These are phyloP conservation scores for Penaeus vannamei DNA, from an alignment of 1,140 invertebrate species.

Conservation along the genomic window DNA sequence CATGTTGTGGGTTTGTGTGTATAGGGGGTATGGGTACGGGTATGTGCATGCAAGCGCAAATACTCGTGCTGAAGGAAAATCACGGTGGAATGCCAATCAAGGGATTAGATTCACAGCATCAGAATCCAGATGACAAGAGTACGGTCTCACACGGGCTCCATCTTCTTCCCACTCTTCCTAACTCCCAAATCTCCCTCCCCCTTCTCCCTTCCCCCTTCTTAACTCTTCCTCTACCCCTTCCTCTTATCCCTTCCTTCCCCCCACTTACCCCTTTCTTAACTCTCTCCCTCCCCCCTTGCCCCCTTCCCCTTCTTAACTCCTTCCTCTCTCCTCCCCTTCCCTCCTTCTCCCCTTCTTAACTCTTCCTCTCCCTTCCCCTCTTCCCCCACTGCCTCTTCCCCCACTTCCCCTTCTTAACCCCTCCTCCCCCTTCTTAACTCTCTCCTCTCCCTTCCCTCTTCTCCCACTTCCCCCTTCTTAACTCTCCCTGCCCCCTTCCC, in stretches of 20 bases:
- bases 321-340: not conserved
- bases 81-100: no score
- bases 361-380: not conserved
- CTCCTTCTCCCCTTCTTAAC: not conserved
- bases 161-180: no score
- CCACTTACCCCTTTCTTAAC: not conserved
- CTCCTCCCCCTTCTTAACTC: no score
- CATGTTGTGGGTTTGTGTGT: conserved; percentile 12
- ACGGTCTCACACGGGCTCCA: no score
- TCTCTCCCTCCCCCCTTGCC: not conserved
- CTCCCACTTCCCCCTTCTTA: not conserved
- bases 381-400: no score
- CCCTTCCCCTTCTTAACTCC: not conserved
- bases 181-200: no score
- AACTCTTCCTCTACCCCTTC: no score
- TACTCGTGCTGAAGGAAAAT: not conserved
- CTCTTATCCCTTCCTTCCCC: not conserved
- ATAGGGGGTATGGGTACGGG: not conserved
- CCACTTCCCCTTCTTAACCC: not conserved
- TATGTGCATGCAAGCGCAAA: not conserved
- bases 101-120: no score
- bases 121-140: no score
- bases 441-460: not conserved
- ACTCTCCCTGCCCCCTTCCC: not conserved
- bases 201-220: no score